Percentiles rank a stretch among this genome's conserved stretches.
Conservation (phyloP, 2,888 invertebrate genomes). For the Dendrolimus houi region DNA sequence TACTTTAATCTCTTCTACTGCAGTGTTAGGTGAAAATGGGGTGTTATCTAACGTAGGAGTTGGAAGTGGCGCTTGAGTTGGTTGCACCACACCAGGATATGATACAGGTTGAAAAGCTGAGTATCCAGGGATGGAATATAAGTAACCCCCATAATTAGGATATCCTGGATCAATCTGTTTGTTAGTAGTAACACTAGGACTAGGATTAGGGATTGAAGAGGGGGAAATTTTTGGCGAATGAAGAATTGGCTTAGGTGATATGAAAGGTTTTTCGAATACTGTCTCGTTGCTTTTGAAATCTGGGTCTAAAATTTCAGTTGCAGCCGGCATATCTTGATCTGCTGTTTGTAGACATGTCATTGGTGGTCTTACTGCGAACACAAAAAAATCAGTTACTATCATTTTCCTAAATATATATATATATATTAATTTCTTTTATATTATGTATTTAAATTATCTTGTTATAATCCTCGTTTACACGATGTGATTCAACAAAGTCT, state of each 20-base stretch:
- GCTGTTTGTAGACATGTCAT: conserved; percentile 16
- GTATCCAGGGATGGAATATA: conserved; percentile 63
- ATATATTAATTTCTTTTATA: neutral
- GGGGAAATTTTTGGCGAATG: conserved; percentile 66
- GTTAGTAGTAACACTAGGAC: conserved; percentile 52
- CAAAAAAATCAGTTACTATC: conserved; percentile 7
- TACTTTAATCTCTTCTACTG: neutral
- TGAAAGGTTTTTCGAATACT: conserved; percentile 45
- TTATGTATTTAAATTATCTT: neutral
- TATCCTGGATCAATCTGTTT: conserved; percentile 50
- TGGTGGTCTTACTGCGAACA: conserved; percentile 18
- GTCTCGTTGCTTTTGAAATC: conserved; percentile 2
- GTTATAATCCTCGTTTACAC: no score
- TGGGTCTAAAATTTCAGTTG: conserved; percentile 7
- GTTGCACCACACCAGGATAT: conserved; percentile 37
- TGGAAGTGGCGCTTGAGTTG: conserved; percentile 25
- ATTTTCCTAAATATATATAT: neutral
- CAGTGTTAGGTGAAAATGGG: conserved; percentile 19
- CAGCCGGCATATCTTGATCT: conserved; percentile 31
- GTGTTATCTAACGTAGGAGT: conserved; percentile 27
- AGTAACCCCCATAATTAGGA: conserved; percentile 51
- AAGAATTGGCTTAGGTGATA: conserved; percentile 45
- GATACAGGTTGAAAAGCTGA: conserved; percentile 65
- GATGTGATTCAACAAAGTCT: no score
- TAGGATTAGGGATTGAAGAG: conserved; percentile 67